These are phyloP conservation scores for Selene dorsalis DNA, from an alignment of 2,797 vertebrate genomes.

Conservation along the genomic window DNA sequence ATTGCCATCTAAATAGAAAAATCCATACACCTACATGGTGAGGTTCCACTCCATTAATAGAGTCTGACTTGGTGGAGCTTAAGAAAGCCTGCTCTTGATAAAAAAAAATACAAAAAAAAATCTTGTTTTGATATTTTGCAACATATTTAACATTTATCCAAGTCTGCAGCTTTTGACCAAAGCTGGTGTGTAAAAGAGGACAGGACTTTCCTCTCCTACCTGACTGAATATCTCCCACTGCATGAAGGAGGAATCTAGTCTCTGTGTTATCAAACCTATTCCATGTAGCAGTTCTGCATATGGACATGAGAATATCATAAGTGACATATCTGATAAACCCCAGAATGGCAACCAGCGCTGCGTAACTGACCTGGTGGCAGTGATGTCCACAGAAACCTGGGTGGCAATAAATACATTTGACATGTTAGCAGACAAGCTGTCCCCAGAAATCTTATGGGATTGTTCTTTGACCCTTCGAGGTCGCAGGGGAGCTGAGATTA, in stretches of 20 bases:
- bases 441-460: slow-evolving; percentile 30
- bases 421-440: slow-evolving; percentile 20
- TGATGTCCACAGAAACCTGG: neutral
- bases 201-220: neutral
- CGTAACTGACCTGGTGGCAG: neutral
- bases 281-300: neutral
- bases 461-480: slow-evolving; percentile 63
- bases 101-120: neutral
- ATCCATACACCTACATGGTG: neutral
- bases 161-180: neutral
- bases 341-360: neutral
- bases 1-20: neutral
- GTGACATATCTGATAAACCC: neutral
- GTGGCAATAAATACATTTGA: neutral
- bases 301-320: neutral
- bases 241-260: neutral
- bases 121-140: neutral
- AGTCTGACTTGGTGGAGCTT: neutral
- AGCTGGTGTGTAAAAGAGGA: slow-evolving; percentile 3
- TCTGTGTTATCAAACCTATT: neutral
- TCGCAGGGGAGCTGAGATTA: slow-evolving; percentile 51
- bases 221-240: neutral
- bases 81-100: neutral
- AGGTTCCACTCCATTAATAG: neutral
- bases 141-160: neutral